Conservation (phyloP, 2,113 vertebrate genomes). For the Hypanus sabinus region DNA sequence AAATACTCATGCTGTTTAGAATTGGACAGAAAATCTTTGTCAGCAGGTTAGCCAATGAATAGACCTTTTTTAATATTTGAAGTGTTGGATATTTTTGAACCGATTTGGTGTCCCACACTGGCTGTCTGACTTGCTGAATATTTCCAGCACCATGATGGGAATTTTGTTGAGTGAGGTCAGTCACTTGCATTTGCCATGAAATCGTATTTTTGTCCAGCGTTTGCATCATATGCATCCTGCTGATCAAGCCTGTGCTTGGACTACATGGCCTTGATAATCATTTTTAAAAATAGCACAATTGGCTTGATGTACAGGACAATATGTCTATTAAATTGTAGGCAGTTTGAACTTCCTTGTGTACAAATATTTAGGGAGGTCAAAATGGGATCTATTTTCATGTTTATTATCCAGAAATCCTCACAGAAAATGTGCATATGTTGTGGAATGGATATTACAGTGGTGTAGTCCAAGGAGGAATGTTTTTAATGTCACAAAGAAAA, state of each 20-base stretch:
- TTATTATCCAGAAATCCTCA: background rate
- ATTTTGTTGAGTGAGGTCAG: no score
- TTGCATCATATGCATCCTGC: no score
- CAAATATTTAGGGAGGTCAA: background rate
- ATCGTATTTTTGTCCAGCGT: no score
- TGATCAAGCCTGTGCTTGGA: no score
- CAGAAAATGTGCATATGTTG: background rate
- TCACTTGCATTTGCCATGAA: no score
- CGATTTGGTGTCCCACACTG: background rate
- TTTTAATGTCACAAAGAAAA: background rate
- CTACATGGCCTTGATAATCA: background rate
- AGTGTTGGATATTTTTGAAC: background rate
- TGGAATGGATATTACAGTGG: background rate
- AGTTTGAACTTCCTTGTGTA: background rate
- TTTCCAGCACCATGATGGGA: no score
- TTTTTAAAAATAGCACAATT: background rate
- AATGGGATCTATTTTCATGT: background rate
- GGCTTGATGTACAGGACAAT: background rate
- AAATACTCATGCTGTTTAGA: background rate
- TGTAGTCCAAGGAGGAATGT: background rate
- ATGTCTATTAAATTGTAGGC: no score
- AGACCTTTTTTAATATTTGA: background rate
- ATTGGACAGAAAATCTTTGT: background rate
- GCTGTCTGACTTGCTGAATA: background rate
- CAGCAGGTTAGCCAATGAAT: background rate